These are phyloP conservation scores for Stichodactyla helianthus DNA, from an alignment of 64 coral and sea anemone species.

Conservation along the genomic window DNA sequence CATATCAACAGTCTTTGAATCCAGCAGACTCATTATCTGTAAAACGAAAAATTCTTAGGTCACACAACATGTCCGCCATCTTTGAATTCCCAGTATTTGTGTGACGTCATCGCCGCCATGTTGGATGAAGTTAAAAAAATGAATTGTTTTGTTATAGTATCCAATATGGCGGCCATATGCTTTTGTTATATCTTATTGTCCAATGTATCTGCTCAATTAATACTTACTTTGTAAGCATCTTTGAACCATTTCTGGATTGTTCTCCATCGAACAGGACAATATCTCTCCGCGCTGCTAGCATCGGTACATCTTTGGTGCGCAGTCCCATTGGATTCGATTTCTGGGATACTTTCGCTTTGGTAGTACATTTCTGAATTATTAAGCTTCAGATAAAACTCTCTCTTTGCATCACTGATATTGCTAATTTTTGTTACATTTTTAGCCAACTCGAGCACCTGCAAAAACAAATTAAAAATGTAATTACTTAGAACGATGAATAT, in stretches of 20 bases:
- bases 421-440: constrained; percentile 31
- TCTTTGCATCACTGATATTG: constrained; percentile 38
- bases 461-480: not conserved
- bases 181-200: not conserved
- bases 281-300: constrained; percentile 50
- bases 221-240: constrained; percentile 52
- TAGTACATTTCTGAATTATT: constrained; percentile 58
- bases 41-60: not conserved
- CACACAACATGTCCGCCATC: not conserved
- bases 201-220: not conserved
- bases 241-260: constrained; percentile 58
- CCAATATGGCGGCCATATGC: too few relatives aligned
- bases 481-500: too few relatives aligned
- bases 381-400: constrained; percentile 38
- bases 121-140: too few relatives aligned
- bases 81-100: too few relatives aligned
- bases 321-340: constrained; percentile 64
- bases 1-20: constrained; percentile 59
- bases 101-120: too few relatives aligned
- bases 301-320: constrained; percentile 43
- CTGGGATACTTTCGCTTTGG: constrained; percentile 57
- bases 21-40: constrained; percentile 82
- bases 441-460: constrained; percentile 42
- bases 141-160: too few relatives aligned
- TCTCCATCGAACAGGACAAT: constrained; percentile 74